phyloP scores from a whole-genome alignment of 2,888 invertebrate genomes.

The Hypomecis atomaria region DNA sequence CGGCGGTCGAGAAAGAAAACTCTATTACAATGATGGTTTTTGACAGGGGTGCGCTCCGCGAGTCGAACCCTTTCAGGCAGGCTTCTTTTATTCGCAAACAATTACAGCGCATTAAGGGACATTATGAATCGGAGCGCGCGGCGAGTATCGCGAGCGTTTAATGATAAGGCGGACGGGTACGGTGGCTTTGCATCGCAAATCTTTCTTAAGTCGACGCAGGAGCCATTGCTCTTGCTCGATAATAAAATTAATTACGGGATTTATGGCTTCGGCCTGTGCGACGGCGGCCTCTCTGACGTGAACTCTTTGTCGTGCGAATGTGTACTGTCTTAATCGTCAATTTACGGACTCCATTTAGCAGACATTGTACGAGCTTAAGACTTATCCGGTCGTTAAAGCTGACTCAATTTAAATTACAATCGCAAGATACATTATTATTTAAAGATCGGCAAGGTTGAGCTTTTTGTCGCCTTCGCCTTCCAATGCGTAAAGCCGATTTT shows the following conservation, averaged over 20 bases:
- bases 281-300: constrained; percentile 54
- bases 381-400: constrained; percentile 60
- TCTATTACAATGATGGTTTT: constrained; percentile 78
- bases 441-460: constrained; percentile 43
- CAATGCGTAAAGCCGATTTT: constrained; percentile 24
- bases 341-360: constrained; percentile 69
- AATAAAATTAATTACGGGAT: constrained; percentile 80
- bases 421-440: constrained; percentile 57
- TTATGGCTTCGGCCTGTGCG: constrained; percentile 62
- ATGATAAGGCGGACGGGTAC: constrained; percentile 72
- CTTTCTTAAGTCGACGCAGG: constrained; percentile 74
- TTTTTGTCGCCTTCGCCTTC: constrained; percentile 46
- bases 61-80: constrained; percentile 62
- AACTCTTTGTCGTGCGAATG: constrained; percentile 66
- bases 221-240: constrained; percentile 70
- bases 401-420: constrained; percentile 62
- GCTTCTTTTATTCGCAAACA: constrained; percentile 71
- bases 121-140: constrained; percentile 62
- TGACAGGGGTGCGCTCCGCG: constrained; percentile 61
- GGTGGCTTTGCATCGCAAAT: constrained; percentile 75
- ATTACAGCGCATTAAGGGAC: constrained; percentile 69
- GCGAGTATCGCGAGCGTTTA: constrained; percentile 70
- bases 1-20: constrained; percentile 71
- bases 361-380: constrained; percentile 50
- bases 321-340: constrained; percentile 74